These are phyloP conservation scores for Sphyrna mokarran DNA, from an alignment of 2,113 vertebrate genomes.

Conservation along the genomic window DNA sequence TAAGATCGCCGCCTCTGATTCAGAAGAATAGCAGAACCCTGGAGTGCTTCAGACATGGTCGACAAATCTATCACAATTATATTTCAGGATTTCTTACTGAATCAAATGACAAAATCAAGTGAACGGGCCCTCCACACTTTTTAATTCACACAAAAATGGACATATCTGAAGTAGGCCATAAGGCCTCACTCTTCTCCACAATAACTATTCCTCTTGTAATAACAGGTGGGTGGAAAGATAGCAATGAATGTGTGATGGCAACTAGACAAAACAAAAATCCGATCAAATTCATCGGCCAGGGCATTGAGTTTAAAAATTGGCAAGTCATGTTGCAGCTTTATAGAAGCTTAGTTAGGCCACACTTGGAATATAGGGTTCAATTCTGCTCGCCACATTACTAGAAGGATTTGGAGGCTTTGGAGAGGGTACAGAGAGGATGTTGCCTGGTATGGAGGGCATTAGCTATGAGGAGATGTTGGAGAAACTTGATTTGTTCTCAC, in stretches of 20 bases:
- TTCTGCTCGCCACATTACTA: no score
- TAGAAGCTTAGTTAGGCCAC: no score
- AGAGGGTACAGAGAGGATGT: no score
- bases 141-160: neutral
- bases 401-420: no score
- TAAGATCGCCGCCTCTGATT: neutral
- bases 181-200: no score
- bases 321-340: no score
- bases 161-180: neutral
- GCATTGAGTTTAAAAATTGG: no score
- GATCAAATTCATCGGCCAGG: no score
- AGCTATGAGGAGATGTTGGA: no score
- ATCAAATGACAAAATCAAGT: neutral
- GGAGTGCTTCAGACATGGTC: neutral
- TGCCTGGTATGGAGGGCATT: no score
- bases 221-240: neutral
- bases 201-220: neutral
- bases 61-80: neutral
- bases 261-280: neutral
- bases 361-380: no score
- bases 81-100: neutral
- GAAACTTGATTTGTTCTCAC: no score
- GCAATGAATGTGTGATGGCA: neutral
- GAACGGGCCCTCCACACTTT: neutral
- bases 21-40: neutral